Evolutionary conservation across 2,113 vertebrate genomes (phyloP), one percentile per base, ranked within the genome.

Genomic region (Tiliqua scincoides): DNA sequence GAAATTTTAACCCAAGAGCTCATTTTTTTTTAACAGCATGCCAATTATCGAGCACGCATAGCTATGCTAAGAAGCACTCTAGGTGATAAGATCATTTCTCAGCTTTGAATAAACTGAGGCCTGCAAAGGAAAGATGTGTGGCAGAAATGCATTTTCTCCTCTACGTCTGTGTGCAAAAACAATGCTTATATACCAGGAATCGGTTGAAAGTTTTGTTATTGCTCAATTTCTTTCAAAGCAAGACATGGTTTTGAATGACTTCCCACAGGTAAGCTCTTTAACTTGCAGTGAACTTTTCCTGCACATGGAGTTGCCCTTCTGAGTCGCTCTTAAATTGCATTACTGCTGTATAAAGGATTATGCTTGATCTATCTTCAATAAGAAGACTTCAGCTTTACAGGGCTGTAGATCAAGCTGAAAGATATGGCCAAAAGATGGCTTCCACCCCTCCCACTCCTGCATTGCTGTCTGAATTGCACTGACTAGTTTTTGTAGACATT

Each of bases 11-110:
- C 85, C 74, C 37, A 80, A 59, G 70, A 4, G 15, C 86, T 83
- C 62, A 2, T 73, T 89, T 86, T 88, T n/a, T 87, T 89, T 89
- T 81, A 57, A 62, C 25, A 37, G 40, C 59, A 74, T 74, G 78
- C 68, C 59, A 85, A 70, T 73, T 78, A 74, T 8, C 6, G 78
- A 27, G 79, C 71, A 72, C 86, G 82, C 48, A 77, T 17, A 77
- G 35, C 77, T 77, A 77, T 30, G 75, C 30, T 67, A 32, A 73
- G 82, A 57, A 3, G 18, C 32, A 71, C 12, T 25, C 18, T 23
- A n/a, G 87, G 52, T 15, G 12, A 83, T 43, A 63, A 67, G 52
- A 67, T 72, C 81, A 43, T 35, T 73, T 83, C 71, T 62, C 63
- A 68, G 52, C 11, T 67, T 79, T 63, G 7, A 43, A 85, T n/a